phyloP scores from a whole-genome alignment of 2,113 vertebrate genomes.

The Damaliscus lunatus region DNA sequence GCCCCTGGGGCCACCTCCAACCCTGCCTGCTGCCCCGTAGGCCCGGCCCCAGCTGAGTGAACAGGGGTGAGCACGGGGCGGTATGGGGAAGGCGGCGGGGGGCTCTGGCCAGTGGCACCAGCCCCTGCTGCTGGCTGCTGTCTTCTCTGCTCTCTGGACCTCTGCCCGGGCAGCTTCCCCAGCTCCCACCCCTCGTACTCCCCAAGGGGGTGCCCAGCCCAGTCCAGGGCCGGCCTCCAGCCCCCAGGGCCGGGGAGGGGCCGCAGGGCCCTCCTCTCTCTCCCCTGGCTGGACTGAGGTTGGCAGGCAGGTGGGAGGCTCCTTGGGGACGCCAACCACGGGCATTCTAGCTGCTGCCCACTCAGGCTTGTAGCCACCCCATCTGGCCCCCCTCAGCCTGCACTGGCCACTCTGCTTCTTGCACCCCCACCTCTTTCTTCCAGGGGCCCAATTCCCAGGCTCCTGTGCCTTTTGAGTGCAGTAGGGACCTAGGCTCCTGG shows the following conservation, averaged over 20 bases:
- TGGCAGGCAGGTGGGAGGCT: neutral
- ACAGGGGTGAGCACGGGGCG: accelerated
- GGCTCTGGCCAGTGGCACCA: accelerated
- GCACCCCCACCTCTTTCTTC: neutral
- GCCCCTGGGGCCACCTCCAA: no score
- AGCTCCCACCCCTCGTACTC: no score
- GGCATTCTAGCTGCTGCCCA: neutral
- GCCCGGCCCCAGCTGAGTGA: neutral
- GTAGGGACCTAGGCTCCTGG: neutral
- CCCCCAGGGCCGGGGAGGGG: neutral
- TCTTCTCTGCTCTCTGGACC: neutral
- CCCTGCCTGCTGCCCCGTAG: neutral
- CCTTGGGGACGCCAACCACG: neutral
- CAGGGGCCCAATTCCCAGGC: neutral
- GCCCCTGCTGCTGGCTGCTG: neutral
- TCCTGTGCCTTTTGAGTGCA: neutral
- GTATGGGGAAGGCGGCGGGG: accelerated
- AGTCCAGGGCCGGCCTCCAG: no score
- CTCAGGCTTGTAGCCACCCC: neutral
- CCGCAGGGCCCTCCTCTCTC: neutral
- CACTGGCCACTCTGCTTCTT: neutral
- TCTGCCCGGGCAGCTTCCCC: no score
- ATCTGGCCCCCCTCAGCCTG: neutral
- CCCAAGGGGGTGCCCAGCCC: neutral
- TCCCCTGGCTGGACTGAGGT: neutral